Conservation (phyloP, 23 tunicate genomes). For the Trididemnum clinides region DNA sequence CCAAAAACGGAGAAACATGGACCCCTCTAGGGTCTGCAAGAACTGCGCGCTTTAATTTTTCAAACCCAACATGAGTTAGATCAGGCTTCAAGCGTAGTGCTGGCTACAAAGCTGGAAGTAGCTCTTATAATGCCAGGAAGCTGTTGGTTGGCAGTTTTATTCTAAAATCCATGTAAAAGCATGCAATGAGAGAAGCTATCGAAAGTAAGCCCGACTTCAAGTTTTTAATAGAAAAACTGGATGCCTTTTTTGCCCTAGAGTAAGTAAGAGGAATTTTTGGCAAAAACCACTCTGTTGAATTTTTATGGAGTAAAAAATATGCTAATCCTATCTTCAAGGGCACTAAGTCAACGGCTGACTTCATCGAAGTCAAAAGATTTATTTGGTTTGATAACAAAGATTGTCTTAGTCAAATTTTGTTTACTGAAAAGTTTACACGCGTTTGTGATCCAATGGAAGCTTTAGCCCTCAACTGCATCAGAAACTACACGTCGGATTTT, state of each 20-base stretch:
- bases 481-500: conserved; percentile 14
- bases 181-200: conserved; percentile 11
- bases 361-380: conserved; percentile 7
- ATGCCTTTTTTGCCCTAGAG: conserved; percentile 10
- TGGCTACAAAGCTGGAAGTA: conserved; percentile 2
- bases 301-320: conserved; percentile 29
- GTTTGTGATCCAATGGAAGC: conserved; percentile 6
- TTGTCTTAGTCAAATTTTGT: background rate
- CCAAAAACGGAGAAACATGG: conserved; percentile 2
- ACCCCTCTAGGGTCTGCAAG: background rate
- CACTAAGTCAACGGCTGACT: conserved; percentile 7
- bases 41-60: background rate
- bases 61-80: conserved; percentile 2
- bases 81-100: conserved; percentile 19
- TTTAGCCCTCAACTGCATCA: background rate
- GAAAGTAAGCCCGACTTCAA: conserved; percentile 1
- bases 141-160: conserved; percentile 13
- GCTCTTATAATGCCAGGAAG: conserved; percentile 3
- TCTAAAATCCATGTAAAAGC: background rate
- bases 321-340: conserved; percentile 20
- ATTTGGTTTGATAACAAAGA: conserved; percentile 31
- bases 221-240: conserved; percentile 20
- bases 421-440: background rate
- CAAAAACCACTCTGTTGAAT: conserved; percentile 34
- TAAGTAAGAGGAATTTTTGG: conserved; percentile 19